Evolutionary conservation across 2,113 vertebrate genomes (phyloP), one percentile per base, ranked within the genome.

Genomic region (Leptobrachium ailaonicum): DNA sequence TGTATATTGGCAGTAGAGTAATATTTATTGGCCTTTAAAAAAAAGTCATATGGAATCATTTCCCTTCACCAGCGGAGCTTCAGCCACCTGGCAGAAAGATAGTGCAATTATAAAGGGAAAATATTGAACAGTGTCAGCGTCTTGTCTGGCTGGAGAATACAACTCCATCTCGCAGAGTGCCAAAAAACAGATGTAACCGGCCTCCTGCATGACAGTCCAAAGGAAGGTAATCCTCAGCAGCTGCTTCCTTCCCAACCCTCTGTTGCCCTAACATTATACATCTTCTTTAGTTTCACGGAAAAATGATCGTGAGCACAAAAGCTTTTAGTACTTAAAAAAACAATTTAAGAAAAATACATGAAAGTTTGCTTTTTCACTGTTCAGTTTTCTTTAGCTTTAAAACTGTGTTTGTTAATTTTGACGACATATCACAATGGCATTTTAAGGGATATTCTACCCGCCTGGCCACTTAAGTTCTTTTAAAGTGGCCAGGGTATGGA

Each of bases 41-140:
- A 75, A 3, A 83, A 64, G 80, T 86, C 1, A 50, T 66, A 60
- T 62, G 66, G 82, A 88, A 82, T 77, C 66, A 83, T 89, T 88
- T 91, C 86, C 89, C 87, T 83, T 71, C 20, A 14, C 63, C 75
- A 85, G 60, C 82, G 84, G 82, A 47, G 72, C 82, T 71, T 86
- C 82, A 87, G 83, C 83, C 82, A 80, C 85, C 90, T 89, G 89
- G 88, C 86, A 83, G 63, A 0, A 3, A 74, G 84, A 2, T 9
- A 75, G 43, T 82, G 74, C 79, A 85, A 78, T 84, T 86, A 84
- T 79, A 87, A 86, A 85, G 88, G 82, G 88, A 87, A 81, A 78
- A 76, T 85, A 88, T 89, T 86, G 80, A 85, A 85, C 84, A 74
- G 54, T 83, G 88, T 93, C 90, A 92, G 91, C 90, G 88, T 88